Conservation (phyloP, 2,888 invertebrate genomes). For the Drosophila falleni region DNA sequence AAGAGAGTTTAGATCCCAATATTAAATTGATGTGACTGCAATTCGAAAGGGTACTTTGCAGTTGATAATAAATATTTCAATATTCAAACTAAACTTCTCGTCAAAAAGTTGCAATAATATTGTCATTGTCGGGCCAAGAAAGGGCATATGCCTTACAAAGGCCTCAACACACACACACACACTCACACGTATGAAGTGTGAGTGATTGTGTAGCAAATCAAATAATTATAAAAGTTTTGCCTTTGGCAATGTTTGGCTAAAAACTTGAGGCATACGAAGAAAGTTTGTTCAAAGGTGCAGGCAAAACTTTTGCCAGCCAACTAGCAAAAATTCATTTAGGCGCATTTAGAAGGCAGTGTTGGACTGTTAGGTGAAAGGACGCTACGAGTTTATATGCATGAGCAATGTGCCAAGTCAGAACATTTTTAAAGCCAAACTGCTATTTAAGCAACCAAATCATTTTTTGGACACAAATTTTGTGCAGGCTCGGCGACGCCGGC, state of each 20-base stretch:
- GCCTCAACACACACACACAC: background rate
- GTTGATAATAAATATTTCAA: conserved; percentile 14
- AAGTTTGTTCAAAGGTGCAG: conserved; percentile 72
- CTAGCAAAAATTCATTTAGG: conserved; percentile 79
- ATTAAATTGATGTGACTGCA: conserved; percentile 18
- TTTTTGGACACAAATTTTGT: conserved; percentile 72
- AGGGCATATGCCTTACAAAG: conserved; percentile 1
- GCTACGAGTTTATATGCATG: conserved; percentile 4
- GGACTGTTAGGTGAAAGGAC: conserved; percentile 38
- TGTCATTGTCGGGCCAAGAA: conserved; percentile 23
- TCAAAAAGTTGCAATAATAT: conserved; percentile 42
- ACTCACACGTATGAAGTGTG: conserved; percentile 10
- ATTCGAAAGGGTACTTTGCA: conserved; percentile 11
- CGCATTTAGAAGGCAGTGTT: conserved; percentile 64
- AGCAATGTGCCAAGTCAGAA: conserved; percentile 45
- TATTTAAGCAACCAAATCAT: conserved; percentile 68
- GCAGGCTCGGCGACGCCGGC: conserved; percentile 69
- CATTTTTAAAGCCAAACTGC: conserved; percentile 62
- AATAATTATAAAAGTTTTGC: conserved; percentile 82
- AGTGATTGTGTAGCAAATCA: conserved; percentile 72
- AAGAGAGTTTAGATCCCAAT: background rate
- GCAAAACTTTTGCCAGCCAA: conserved; percentile 68
- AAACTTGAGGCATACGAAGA: conserved; percentile 61
- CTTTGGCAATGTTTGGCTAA: conserved; percentile 61
- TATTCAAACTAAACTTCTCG: conserved; percentile 13